phyloP scores from a whole-genome alignment of 2,888 invertebrate species.

The Nomada hirtipes region DNA sequence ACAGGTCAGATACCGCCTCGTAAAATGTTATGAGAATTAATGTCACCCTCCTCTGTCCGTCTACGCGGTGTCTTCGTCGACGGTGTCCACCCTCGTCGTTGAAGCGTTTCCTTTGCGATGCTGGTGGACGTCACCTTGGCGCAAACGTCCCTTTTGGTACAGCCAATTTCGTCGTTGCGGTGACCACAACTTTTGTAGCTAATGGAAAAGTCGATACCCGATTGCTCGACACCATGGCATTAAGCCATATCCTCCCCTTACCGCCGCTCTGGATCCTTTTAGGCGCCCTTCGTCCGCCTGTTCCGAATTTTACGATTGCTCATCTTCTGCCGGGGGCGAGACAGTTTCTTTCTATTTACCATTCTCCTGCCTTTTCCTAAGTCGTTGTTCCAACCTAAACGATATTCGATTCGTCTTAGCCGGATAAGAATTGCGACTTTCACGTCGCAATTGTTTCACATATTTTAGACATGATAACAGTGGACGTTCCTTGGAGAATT shows the following conservation, averaged over 20 bases:
- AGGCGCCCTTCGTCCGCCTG: constrained; percentile 38
- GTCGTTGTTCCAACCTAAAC: background rate
- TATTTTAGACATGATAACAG: too few species aligned
- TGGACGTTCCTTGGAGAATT: too few species aligned
- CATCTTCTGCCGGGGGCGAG: constrained; percentile 19
- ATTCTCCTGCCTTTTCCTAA: background rate
- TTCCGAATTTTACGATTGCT: constrained; percentile 56
- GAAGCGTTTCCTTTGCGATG: constrained; percentile 51
- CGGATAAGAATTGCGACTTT: background rate
- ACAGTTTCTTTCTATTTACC: constrained; percentile 23
- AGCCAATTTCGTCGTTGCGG: constrained; percentile 81
- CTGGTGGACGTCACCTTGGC: constrained; percentile 56
- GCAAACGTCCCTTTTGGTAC: constrained; percentile 70
- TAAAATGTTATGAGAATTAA: constrained; percentile 84
- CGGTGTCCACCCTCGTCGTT: constrained; percentile 56
- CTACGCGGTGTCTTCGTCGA: constrained; percentile 47
- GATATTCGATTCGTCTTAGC: background rate
- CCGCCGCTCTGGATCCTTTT: constrained; percentile 50
- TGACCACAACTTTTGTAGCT: constrained; percentile 81
- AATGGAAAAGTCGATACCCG: constrained; percentile 83
- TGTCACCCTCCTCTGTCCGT: constrained; percentile 75
- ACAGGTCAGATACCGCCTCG: constrained; percentile 84
- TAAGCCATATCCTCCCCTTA: constrained; percentile 68
- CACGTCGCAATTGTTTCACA: background rate
- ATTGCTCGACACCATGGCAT: constrained; percentile 74